These are phyloP conservation scores for Enteromius afrohamiltoni DNA, from an alignment of 2,797 vertebrate species.

Conservation along the genomic window DNA sequence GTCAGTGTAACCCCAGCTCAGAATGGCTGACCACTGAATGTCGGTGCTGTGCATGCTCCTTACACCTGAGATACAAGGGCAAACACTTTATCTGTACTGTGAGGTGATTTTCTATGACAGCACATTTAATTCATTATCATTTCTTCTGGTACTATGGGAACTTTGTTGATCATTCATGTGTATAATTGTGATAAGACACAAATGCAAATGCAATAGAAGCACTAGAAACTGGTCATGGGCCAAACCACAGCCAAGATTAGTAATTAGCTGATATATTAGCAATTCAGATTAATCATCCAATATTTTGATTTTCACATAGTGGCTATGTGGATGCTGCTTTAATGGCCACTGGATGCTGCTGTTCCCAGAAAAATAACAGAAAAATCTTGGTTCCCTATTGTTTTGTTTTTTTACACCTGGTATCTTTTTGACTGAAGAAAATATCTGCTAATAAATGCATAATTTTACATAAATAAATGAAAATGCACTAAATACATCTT, in stretches of 20 bases:
- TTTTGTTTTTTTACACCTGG: not conserved
- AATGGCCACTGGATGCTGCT: too few relatives aligned
- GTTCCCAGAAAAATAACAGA: not conserved
- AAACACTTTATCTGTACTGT: not conserved
- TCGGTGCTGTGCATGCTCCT: slow-evolving; percentile 99
- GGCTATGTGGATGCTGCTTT: not conserved
- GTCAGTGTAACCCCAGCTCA: slow-evolving; percentile 98
- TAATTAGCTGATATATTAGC: not conserved
- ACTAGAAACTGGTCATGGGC: not conserved
- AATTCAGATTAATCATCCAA: not conserved
- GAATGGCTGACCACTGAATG: slow-evolving; percentile 98
- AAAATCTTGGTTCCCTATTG: not conserved
- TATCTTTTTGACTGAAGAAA: not conserved
- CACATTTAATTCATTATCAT: not conserved
- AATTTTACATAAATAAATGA: not conserved
- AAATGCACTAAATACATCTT: not conserved
- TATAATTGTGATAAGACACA: not conserved
- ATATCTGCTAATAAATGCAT: not conserved
- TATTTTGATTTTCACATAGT: not conserved
- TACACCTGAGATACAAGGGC: slow-evolving; percentile 79
- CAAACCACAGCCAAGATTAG: not conserved
- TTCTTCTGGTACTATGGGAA: not conserved
- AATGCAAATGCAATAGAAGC: not conserved
- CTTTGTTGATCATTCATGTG: not conserved
- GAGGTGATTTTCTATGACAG: not conserved